phyloP scores from a whole-genome alignment of 2,888 invertebrate genomes.

The Malachius bipustulatus region DNA sequence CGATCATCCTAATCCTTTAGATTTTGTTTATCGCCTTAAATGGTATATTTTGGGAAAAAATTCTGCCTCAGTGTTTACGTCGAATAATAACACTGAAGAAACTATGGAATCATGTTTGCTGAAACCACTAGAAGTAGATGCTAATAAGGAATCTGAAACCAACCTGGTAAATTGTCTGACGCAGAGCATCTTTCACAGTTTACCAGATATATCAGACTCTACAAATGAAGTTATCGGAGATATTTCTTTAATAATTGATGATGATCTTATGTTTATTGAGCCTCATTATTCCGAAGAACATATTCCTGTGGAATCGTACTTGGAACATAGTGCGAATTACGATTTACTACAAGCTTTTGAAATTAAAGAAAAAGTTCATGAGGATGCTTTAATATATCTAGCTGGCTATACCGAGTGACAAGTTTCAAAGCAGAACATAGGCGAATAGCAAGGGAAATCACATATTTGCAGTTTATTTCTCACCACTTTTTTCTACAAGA shows the following conservation, averaged over 20 bases:
- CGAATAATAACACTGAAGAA: conserved; percentile 12
- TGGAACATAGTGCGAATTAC: no score
- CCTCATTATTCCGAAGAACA: conserved; percentile 10
- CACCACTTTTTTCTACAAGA: no score
- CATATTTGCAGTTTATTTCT: no score
- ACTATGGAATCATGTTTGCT: conserved; percentile 3
- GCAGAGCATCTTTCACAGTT: no score
- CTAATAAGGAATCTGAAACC: no score
- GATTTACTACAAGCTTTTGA: conserved; percentile 11
- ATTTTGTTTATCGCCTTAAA: conserved; percentile 18
- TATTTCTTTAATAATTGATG: no score
- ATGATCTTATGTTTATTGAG: conserved; percentile 9
- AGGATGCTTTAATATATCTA: conserved; percentile 12
- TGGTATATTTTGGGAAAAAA: conserved; percentile 24
- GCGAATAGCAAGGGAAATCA: no score
- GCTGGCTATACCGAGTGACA: no score
- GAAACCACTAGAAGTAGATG: conserved; percentile 7
- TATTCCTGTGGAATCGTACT: conserved; percentile 4
- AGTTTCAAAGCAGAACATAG: no score
- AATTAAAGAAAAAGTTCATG: conserved; percentile 10
- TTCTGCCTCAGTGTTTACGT: conserved; percentile 18
- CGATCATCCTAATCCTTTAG: conserved; percentile 22
- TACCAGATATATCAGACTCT: no score
- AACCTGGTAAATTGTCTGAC: no score
- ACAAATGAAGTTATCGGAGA: no score